Percentiles rank a stretch among this genome's conserved stretches.
Evolutionary conservation across 1,140 invertebrate species (phyloP).

Genomic region (Kradibia gibbosae): DNA sequence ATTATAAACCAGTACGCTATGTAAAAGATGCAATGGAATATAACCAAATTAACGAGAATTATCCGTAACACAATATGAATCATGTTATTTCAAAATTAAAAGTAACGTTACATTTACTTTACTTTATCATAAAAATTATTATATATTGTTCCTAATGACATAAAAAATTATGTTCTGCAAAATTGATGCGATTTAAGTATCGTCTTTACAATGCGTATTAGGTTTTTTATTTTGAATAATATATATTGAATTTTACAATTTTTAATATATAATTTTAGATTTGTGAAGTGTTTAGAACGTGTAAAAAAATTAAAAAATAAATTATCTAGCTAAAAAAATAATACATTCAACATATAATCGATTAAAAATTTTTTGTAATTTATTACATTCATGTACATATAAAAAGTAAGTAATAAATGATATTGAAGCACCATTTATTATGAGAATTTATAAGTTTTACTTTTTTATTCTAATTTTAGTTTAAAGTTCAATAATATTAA

Average conservation of each 20-base stretch:
- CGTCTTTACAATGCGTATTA: background rate
- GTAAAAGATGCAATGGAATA: background rate
- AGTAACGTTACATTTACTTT: background rate
- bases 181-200: background rate
- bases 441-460: too few relatives aligned
- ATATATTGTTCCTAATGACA: background rate
- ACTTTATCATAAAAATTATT: conserved; percentile 4
- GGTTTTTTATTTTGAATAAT: background rate
- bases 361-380: too few relatives aligned
- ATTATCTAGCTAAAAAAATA: too few relatives aligned
- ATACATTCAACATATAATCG: too few relatives aligned
- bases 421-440: background rate
- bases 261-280: too few relatives aligned
- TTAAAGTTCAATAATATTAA: too few relatives aligned
- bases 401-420: too few relatives aligned
- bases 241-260: too few relatives aligned
- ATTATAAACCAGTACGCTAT: background rate
- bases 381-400: too few relatives aligned
- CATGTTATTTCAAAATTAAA: conserved; percentile 27
- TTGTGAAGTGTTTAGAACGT: too few relatives aligned
- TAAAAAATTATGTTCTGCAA: background rate
- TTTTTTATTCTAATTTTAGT: too few relatives aligned
- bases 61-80: background rate
- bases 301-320: too few relatives aligned
- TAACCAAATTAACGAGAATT: conserved; percentile 3